Percentiles rank a stretch among this genome's conserved stretches.
Evolutionary conservation across 2,797 vertebrate genomes (phyloP).

Genomic region (Diplodus sargus): DNA sequence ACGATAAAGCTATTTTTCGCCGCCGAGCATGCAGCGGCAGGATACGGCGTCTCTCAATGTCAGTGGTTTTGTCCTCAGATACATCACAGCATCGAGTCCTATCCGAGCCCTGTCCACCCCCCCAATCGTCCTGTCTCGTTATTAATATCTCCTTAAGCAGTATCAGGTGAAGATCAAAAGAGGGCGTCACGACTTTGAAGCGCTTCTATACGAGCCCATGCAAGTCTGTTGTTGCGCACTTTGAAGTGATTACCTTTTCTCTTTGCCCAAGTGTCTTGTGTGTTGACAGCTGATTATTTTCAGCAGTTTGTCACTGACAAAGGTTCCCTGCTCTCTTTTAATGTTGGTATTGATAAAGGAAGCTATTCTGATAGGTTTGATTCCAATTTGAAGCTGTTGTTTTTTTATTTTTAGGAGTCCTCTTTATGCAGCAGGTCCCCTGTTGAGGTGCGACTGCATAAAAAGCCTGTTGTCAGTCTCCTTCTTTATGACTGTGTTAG

Average conservation of each 20-base stretch:
- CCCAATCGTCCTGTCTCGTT: slow-evolving; percentile 7
- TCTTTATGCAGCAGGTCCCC: background rate
- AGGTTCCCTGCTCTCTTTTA: slow-evolving; percentile 21
- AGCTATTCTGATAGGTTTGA: slow-evolving; percentile 19
- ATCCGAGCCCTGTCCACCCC: background rate
- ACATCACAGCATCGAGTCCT: background rate
- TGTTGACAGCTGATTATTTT: slow-evolving; percentile 16
- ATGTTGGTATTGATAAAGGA: slow-evolving; percentile 16
- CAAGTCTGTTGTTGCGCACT: slow-evolving; percentile 61
- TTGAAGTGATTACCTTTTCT: slow-evolving; percentile 44
- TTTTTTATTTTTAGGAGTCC: slow-evolving; percentile 17
- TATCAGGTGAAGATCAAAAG: slow-evolving; percentile 51
- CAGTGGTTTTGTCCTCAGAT: slow-evolving; percentile 54
- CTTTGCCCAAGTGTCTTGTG: slow-evolving; percentile 47
- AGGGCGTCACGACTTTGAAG: slow-evolving; percentile 36
- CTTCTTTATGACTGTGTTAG: background rate
- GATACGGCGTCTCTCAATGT: slow-evolving; percentile 44
- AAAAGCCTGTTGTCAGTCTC: background rate
- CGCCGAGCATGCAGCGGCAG: background rate
- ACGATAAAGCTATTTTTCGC: slow-evolving; percentile 18
- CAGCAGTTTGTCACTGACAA: slow-evolving; percentile 37
- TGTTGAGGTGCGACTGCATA: background rate
- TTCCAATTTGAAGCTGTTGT: background rate
- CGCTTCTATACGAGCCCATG: slow-evolving; percentile 52
- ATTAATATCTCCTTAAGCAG: slow-evolving; percentile 45